A percentile compares a stretch with the other conserved stretches of the same genome.
Conservation (phyloP, 2,113 vertebrate species). For the Anthoscopus minutus region DNA sequence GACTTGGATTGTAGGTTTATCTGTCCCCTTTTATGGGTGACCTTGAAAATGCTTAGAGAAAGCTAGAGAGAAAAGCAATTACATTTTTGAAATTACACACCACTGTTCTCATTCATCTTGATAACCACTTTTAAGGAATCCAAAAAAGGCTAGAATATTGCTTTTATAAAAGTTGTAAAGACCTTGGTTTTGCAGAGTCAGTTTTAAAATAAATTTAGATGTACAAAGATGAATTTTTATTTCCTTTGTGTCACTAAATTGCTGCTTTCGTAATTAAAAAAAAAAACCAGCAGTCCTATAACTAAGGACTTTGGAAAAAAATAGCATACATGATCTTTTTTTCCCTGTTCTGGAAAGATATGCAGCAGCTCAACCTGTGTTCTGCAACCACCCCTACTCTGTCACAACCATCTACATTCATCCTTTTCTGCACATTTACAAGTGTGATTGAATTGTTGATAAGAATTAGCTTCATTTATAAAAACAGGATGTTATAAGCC, state of each 20-base stretch:
- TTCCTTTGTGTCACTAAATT: constrained; percentile 65
- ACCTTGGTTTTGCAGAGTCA: constrained; percentile 42
- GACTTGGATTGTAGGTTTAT: constrained; percentile 32
- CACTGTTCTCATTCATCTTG: constrained; percentile 78
- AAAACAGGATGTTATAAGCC: neutral
- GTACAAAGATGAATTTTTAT: constrained; percentile 67
- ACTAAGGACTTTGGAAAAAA: neutral
- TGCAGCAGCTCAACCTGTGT: neutral
- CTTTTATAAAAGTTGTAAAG: constrained; percentile 60
- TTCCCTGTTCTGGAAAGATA: neutral
- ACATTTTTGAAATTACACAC: constrained; percentile 79
- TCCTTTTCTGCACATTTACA: neutral
- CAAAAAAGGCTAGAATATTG: constrained; percentile 63
- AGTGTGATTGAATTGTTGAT: constrained; percentile 15
- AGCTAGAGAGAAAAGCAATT: constrained; percentile 76
- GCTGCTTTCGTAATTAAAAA: neutral
- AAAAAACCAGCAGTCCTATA: neutral
- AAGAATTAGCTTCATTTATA: constrained; percentile 19
- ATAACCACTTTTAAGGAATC: constrained; percentile 77
- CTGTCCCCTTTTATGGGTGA: constrained; percentile 53
- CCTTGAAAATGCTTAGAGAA: constrained; percentile 70
- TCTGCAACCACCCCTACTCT: neutral
- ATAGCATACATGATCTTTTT: neutral
- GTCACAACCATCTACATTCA: neutral
- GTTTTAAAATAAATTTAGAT: constrained; percentile 73